Percentiles rank a stretch among this genome's conserved stretches.
These are phyloP conservation scores for Huso huso DNA, from an alignment of 2,797 vertebrate species.

Conservation along the genomic window DNA sequence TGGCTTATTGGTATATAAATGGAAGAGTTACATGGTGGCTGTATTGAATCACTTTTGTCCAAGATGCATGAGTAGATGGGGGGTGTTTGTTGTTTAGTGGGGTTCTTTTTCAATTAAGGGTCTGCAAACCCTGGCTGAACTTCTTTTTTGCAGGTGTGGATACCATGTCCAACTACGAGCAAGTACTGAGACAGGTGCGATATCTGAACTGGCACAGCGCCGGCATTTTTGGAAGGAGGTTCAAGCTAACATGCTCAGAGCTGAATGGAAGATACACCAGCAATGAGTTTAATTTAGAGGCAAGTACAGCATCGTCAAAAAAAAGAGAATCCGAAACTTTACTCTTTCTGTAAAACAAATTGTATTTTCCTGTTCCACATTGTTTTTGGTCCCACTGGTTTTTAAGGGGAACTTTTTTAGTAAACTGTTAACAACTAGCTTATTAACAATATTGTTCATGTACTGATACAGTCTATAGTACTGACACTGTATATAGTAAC, in stretches of 20 bases:
- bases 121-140: not conserved
- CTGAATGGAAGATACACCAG: conserved; percentile 89
- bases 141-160: conserved; percentile 68
- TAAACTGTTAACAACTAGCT: not conserved
- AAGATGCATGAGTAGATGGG: too few relatives aligned
- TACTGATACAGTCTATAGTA: not conserved
- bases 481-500: too few relatives aligned
- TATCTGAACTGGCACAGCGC: conserved; percentile 70
- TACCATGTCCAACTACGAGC: conserved; percentile 85
- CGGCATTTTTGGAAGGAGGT: conserved; percentile 60
- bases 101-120: too few relatives aligned
- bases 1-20: too few relatives aligned
- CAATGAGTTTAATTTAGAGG: conserved; percentile 89
- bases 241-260: conserved; percentile 87
- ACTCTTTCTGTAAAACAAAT: too few relatives aligned
- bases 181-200: conserved; percentile 72
- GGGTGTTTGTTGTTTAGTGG: too few relatives aligned
- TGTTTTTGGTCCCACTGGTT: too few relatives aligned
- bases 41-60: too few relatives aligned
- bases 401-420: not conserved
- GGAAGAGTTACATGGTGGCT: too few relatives aligned
- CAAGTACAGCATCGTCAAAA: conserved; percentile 35
- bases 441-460: not conserved
- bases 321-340: not conserved
- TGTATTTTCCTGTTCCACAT: too few relatives aligned